phyloP scores from a whole-genome alignment of 2,797 vertebrate genomes.

The Prionace glauca region DNA sequence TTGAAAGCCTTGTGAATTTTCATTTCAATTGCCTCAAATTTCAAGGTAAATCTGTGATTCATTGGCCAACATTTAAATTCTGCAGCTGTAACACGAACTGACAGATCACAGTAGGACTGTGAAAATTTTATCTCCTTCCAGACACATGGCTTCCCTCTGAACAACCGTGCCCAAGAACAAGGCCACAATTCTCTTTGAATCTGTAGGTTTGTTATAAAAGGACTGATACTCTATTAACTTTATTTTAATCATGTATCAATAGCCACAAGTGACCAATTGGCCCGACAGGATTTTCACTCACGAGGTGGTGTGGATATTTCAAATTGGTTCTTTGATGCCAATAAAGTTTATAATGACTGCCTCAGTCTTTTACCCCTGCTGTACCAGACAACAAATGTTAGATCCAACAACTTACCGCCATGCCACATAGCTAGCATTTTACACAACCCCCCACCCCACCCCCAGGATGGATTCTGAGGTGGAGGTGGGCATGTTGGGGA shows the following conservation, averaged over 20 bases:
- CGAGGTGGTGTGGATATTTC: not conserved
- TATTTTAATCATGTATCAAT: conserved; percentile 7
- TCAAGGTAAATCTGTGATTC: not conserved
- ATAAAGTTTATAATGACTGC: not conserved
- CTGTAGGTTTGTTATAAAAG: conserved; percentile 1
- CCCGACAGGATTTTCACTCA: not conserved
- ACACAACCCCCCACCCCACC: too few species aligned
- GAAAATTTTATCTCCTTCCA: conserved; percentile 7
- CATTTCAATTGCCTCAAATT: not conserved
- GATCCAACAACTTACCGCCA: not conserved
- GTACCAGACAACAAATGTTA: not conserved
- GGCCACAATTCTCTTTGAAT: not conserved
- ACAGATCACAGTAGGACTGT: conserved; percentile 3
- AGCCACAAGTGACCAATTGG: not conserved
- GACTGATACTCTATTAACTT: not conserved
- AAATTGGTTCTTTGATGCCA: not conserved
- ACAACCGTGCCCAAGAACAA: not conserved
- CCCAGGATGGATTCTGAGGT: too few species aligned
- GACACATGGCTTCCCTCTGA: not conserved
- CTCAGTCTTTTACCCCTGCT: not conserved
- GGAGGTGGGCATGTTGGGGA: too few species aligned
- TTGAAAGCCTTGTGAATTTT: not conserved
- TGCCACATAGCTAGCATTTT: not conserved
- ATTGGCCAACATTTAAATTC: not conserved
- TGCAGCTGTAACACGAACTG: not conserved